phyloP scores from a whole-genome alignment of 1,140 invertebrate species.

The Caenorhabditis inopinata region DNA sequence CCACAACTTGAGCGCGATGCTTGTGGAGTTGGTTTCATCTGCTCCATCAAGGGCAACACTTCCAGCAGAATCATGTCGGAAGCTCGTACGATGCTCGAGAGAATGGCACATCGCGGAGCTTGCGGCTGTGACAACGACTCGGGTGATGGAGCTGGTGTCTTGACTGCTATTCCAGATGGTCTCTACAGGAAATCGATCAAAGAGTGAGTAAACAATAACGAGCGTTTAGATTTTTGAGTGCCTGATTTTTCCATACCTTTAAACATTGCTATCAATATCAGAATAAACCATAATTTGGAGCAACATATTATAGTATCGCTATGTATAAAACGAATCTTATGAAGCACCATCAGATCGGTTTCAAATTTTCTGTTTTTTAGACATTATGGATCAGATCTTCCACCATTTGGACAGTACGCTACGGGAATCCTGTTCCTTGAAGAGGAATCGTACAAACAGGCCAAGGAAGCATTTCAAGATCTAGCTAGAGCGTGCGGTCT shows the following conservation, averaged over 20 bases:
- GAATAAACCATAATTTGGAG: too few species aligned
- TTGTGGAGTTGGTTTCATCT: constrained; percentile 97
- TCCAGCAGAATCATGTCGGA: constrained; percentile 92
- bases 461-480: constrained; percentile 78
- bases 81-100: constrained; percentile 85
- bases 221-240: too few species aligned
- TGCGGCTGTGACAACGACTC: constrained; percentile 98
- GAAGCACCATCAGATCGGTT: not conserved
- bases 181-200: constrained; percentile 82
- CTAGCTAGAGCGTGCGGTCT: constrained; percentile 80
- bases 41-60: constrained; percentile 88
- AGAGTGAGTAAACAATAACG: constrained; percentile 68
- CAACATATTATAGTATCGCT: too few species aligned
- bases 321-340: too few species aligned
- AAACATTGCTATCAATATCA: too few species aligned
- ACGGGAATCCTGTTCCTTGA: constrained; percentile 93
- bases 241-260: too few species aligned
- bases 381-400: constrained; percentile 77
- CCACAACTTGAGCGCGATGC: constrained; percentile 89
- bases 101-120: constrained; percentile 97
- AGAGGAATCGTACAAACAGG: constrained; percentile 77
- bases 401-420: constrained; percentile 83
- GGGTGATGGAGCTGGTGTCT: constrained; percentile 93
- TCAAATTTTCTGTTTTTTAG: constrained; percentile 47
- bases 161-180: constrained; percentile 90